Percentiles rank a stretch among this genome's conserved stretches.
These are phyloP conservation scores for Rallus crepitans DNA, from an alignment of 2,797 vertebrate genomes.

Conservation along the genomic window DNA sequence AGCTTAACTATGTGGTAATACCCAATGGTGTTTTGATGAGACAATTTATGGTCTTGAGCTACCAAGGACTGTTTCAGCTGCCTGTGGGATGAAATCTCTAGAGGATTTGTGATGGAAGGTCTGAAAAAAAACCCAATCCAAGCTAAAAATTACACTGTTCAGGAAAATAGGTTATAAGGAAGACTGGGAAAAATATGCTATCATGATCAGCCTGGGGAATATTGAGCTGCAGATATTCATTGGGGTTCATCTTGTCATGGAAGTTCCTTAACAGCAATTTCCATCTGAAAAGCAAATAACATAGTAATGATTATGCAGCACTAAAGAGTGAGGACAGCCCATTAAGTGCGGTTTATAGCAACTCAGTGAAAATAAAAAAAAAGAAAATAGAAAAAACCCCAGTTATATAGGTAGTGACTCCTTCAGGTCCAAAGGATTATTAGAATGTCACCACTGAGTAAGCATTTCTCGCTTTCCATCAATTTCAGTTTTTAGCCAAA, in stretches of 20 bases:
- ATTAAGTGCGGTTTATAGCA: not conserved
- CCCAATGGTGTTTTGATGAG: not conserved
- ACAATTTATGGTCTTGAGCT: not conserved
- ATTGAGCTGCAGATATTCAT: not conserved
- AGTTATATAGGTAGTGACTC: not conserved
- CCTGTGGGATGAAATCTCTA: not conserved
- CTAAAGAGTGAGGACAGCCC: not conserved
- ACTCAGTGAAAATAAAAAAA: not conserved
- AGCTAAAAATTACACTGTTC: not conserved
- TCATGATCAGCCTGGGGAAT: not conserved
- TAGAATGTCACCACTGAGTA: not conserved
- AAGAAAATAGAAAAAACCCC: not conserved
- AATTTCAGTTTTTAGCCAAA: not conserved
- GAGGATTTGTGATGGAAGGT: not conserved
- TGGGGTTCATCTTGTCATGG: not conserved
- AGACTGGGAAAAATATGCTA: not conserved
- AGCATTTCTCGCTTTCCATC: not conserved
- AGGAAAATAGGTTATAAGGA: not conserved
- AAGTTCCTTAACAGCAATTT: not conserved
- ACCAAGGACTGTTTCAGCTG: not conserved
- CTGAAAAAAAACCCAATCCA: not conserved
- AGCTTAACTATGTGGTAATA: not conserved
- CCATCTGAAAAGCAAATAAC: not conserved
- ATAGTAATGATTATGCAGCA: not conserved
- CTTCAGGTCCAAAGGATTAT: not conserved